These are phyloP conservation scores for Pachypeltis micranthus DNA, from an alignment of 1,140 invertebrate species.

Conservation along the genomic window DNA sequence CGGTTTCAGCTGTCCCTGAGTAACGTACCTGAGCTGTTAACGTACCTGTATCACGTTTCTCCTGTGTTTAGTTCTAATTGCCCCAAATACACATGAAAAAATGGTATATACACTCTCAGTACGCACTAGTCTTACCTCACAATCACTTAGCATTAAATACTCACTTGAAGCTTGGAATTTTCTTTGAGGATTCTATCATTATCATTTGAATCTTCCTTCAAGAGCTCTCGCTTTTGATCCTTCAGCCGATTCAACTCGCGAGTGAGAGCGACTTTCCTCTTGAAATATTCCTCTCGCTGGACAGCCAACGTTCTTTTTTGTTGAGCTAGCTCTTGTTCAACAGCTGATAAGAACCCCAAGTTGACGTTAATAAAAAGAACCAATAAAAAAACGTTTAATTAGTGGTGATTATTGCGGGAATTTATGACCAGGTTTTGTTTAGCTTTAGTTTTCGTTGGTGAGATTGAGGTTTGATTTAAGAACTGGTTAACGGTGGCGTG, in stretches of 20 bases:
- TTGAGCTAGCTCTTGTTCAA: constrained; percentile 65
- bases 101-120: too few species aligned
- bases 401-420: background rate
- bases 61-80: too few species aligned
- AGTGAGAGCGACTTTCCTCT: constrained; percentile 53
- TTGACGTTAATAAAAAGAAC: background rate
- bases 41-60: too few species aligned
- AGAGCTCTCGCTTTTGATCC: constrained; percentile 60
- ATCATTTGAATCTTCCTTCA: constrained; percentile 47
- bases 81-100: too few species aligned
- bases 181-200: constrained; percentile 60
- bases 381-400: background rate
- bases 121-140: too few species aligned
- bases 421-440: background rate
- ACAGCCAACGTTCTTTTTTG: constrained; percentile 62
- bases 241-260: constrained; percentile 62
- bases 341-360: constrained; percentile 38
- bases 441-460: background rate
- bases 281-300: constrained; percentile 64
- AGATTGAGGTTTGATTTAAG: background rate
- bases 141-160: too few species aligned
- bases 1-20: too few species aligned
- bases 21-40: too few species aligned
- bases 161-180: constrained; percentile 50
- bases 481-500: too few species aligned